Base-by-base conservation (phyloP, 2,113 vertebrate genomes). In the Cyrtonyx montezumae region DNA sequence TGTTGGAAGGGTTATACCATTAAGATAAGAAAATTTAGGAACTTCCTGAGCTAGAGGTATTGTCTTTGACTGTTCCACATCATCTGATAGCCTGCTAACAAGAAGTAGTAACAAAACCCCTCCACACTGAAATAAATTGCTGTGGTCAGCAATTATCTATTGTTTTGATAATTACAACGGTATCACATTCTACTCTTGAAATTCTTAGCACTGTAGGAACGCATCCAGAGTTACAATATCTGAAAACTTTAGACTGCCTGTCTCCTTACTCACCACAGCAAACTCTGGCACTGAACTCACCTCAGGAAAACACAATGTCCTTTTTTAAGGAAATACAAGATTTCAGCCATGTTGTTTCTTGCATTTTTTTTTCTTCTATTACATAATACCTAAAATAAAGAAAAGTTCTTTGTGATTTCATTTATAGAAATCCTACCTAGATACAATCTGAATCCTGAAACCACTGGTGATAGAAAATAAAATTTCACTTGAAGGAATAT, bases 361-460 rank as follows among this genome's bases (percentile, higher is more conserved):
- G 25, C 18, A 40, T 58, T 73, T 79, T 65, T 79, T 65, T 83
- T 69, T 23, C 8, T 3, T 19, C 3, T 79, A 37, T 75, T 42
- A 51, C 0, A 0, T 84, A 71, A 32, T 22, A 42, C 7, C 32
- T 15, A 8, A 28, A 22, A 74, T 67, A 8, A 19, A 40, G 46
- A 48, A 73, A 74, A 65, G 12, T 19, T 30, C 17, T 79, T 73
- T 36, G 25, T 75, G 3, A 21, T 86, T 20, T 81, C 26, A 22
- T 76, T 73, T 78, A 66, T 69, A 62, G 34, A 77, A 88, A 74
- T 6, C 11, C 5, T 23, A 49, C 13, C 14, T 58, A 56, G 25
- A 56, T 21, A 51, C 40, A 36, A 25, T 36, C 14, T 56, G 45
- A 46, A 80, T 63, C 56, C 56, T 36, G 59, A 68, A 76, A 18